Evolutionary conservation across 2,797 vertebrate species (phyloP).

Genomic region (Bryconaethiops microstoma): DNA sequence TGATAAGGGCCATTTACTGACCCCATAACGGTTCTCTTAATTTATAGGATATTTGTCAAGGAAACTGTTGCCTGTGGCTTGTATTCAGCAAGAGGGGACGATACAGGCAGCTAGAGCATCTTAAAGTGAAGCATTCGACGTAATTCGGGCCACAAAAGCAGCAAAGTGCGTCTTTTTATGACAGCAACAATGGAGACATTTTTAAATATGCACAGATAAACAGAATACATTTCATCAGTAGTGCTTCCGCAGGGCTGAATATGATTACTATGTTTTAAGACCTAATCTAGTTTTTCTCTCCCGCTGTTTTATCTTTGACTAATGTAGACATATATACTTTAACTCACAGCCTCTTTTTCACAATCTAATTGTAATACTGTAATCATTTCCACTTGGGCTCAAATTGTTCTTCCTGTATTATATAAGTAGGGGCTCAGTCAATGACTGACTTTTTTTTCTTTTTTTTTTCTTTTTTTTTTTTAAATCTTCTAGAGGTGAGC

Average conservation of each 20-base stretch:
- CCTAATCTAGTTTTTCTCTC: constrained; percentile 15
- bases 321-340: constrained; percentile 38
- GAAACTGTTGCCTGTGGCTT: constrained; percentile 18
- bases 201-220: constrained; percentile 17
- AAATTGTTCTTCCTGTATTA: constrained; percentile 3
- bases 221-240: constrained; percentile 5
- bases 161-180: not conserved
- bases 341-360: not conserved
- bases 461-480: not conserved
- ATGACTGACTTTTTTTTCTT: not conserved
- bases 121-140: not conserved
- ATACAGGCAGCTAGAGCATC: constrained; percentile 2
- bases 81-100: not conserved
- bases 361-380: constrained; percentile 36
- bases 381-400: constrained; percentile 46
- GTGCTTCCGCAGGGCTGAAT: constrained; percentile 8
- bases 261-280: constrained; percentile 32
- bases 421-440: constrained; percentile 10
- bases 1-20: constrained; percentile 20
- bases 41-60: constrained; percentile 17
- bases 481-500: constrained; percentile 48
- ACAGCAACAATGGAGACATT: not conserved
- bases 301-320: constrained; percentile 11
- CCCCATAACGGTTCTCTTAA: constrained; percentile 26
- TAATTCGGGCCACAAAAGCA: constrained; percentile 24